phyloP scores from a whole-genome alignment of 2,888 invertebrate genomes.

The Rhamphomyia laevipes region DNA sequence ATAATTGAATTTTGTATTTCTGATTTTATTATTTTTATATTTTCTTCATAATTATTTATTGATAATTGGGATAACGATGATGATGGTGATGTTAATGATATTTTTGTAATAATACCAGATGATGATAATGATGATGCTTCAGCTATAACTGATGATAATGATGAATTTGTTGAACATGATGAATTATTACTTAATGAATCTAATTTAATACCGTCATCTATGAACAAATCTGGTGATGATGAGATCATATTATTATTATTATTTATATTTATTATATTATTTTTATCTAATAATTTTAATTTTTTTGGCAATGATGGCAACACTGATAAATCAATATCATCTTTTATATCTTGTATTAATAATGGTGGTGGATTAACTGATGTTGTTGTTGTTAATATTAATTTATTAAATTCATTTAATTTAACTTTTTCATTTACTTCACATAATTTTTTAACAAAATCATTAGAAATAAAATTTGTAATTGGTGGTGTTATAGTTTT shows the following conservation, averaged over 20 bases:
- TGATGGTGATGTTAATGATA: conserved; percentile 8
- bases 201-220: conserved; percentile 3
- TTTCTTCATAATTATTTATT: neutral
- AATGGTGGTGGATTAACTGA: too few relatives aligned
- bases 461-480: too few relatives aligned
- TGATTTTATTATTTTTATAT: neutral
- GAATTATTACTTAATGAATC: conserved; percentile 1
- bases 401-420: too few relatives aligned
- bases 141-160: neutral
- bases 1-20: too few relatives aligned
- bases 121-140: neutral
- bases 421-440: too few relatives aligned
- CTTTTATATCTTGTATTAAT: too few relatives aligned
- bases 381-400: too few relatives aligned
- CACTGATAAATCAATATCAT: too few relatives aligned
- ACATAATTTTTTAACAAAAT: too few relatives aligned
- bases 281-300: too few relatives aligned
- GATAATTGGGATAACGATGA: neutral
- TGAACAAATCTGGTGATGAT: conserved; percentile 9
- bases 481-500: conserved; percentile 2
- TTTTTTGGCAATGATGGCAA: conserved; percentile 12
- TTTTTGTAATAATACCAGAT: conserved; percentile 15
- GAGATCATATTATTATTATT: too few relatives aligned
- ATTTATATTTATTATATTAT: too few relatives aligned
- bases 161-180: neutral